Evolutionary conservation across 2,888 invertebrate genomes (phyloP), one percentile per base, ranked within the genome.

Genomic region (Hylaea fasciaria): DNA sequence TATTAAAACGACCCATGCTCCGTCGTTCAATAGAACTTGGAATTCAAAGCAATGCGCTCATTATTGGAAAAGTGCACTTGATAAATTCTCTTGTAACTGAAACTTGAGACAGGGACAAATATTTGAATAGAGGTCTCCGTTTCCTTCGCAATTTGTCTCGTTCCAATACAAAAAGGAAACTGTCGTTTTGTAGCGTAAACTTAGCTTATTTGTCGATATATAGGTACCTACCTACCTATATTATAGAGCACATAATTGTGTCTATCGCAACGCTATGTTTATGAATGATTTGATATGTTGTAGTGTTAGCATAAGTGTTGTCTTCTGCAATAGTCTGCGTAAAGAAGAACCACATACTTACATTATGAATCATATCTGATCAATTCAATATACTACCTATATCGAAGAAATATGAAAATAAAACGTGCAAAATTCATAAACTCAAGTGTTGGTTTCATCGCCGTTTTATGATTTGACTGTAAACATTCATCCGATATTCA

Each of bases 11-110:
- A 73, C 71, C 70, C 71, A 74, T 72, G 65, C 71, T 66, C 48
- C 52, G 68, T 60, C 55, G 57, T 65, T 74, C 73, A 74, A 78
- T 77, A 72, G 72, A 66, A 72, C 72, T 75, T 68, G 69, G 71
- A 72, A 76, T 77, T 78, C 72, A 77, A 76, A 73, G 64, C 77
- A 76, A 75, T 73, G 68, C 68, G 66, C 71, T 78, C 72, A 76
- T 76, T 78, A 77, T 69, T 66, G 67, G 68, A 69, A 73, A 69
- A 72, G 67, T 68, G 69, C 68, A 69, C 69, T 75, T 71, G 68
- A 73, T 69, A 70, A 66, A 72, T 73, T 71, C 59, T 68, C 58
- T 57, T 62, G 66, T 64, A 68, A 65, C 66, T 65, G 69, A 64
- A 71, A 68, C 64, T 68, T 66, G 67, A 69, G 69, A 66, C 64